These are phyloP conservation scores for Ctenopoma kingsleyae DNA, from an alignment of 2,797 vertebrate species.

Conservation along the genomic window DNA sequence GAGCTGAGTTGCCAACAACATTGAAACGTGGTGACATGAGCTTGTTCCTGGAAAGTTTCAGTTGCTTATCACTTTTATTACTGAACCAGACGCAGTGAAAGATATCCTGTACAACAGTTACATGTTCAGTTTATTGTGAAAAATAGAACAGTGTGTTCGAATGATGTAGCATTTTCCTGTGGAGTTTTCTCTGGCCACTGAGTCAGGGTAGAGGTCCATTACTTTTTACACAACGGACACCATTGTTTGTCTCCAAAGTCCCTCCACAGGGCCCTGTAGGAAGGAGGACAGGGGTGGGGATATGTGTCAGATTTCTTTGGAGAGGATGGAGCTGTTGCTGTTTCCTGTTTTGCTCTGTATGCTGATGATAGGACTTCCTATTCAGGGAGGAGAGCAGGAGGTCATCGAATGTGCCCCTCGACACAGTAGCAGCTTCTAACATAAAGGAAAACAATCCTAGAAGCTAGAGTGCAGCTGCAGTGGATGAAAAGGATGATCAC, in stretches of 20 bases:
- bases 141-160: constrained; percentile 24
- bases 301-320: constrained; percentile 70
- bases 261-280: constrained; percentile 64
- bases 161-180: constrained; percentile 38
- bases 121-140: not conserved
- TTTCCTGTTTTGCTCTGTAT: constrained; percentile 78
- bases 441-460: not conserved
- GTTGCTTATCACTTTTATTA: constrained; percentile 12
- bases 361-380: constrained; percentile 74
- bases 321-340: constrained; percentile 72
- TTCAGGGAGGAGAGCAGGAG: constrained; percentile 45
- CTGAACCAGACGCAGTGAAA: constrained; percentile 4
- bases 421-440: constrained; percentile 41
- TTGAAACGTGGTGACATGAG: constrained; percentile 18
- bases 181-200: constrained; percentile 47
- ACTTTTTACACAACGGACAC: constrained; percentile 75
- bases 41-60: constrained; percentile 38
- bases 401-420: constrained; percentile 23
- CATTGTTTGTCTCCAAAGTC: constrained; percentile 77
- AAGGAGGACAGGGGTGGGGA: constrained; percentile 44
- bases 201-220: constrained; percentile 54
- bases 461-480: not conserved
- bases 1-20: not conserved
- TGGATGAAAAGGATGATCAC: not conserved
- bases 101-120: constrained; percentile 20